A percentile compares a stretch with the other conserved stretches of the same genome.
phyloP scores from a whole-genome alignment of 2,888 invertebrate genomes.

The Pseudococcus viburni region DNA sequence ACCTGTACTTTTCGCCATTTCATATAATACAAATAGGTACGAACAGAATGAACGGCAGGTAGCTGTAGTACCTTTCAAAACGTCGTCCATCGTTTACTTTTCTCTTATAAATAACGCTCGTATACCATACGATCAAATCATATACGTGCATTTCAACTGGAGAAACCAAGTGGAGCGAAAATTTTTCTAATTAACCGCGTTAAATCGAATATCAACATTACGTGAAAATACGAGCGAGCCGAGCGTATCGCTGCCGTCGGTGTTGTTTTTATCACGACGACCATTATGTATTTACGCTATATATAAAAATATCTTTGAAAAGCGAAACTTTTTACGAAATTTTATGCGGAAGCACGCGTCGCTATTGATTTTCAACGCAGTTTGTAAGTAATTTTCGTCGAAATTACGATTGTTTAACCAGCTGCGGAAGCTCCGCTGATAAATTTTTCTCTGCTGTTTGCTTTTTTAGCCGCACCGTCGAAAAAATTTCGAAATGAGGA shows the following conservation, averaged over 20 bases:
- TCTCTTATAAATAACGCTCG: no score
- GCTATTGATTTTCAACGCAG: constrained; percentile 12
- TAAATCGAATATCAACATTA: not conserved
- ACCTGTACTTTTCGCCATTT: no score
- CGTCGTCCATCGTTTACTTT: no score
- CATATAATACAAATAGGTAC: no score
- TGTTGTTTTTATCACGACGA: not conserved
- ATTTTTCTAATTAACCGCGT: not conserved
- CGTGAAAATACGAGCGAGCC: not conserved
- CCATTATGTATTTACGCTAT: constrained; percentile 36
- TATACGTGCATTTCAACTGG: no score
- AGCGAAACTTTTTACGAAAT: constrained; percentile 28
- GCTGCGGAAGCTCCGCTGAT: constrained; percentile 30
- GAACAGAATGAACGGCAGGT: no score
- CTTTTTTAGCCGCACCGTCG: not conserved
- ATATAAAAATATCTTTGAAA: constrained; percentile 18
- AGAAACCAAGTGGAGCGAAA: no score
- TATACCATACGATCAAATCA: no score
- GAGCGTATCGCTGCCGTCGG: not conserved
- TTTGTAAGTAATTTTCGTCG: constrained; percentile 29
- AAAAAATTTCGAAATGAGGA: no score
- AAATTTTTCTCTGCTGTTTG: not conserved
- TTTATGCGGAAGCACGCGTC: constrained; percentile 44
- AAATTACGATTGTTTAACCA: constrained; percentile 51
- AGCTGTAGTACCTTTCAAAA: no score